Conservation (phyloP, 2,113 vertebrate genomes). For the Tyto alba region DNA sequence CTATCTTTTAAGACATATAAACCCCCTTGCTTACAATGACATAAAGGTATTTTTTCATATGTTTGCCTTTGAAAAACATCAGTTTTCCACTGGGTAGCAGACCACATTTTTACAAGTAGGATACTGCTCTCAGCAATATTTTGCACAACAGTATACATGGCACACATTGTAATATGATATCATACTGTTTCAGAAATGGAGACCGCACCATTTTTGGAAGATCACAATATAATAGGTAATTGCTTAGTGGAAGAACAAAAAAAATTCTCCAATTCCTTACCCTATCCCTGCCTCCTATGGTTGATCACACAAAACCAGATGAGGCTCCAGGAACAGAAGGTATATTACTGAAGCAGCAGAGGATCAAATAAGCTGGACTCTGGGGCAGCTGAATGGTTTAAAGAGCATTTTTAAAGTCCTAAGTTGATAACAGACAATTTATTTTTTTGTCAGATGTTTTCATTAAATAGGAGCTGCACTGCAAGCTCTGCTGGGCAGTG, state of each 20-base stretch:
- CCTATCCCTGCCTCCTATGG: background rate
- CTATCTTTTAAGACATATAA: background rate
- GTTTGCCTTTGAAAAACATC: background rate
- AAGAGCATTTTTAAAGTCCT: background rate
- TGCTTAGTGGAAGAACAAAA: background rate
- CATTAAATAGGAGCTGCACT: background rate
- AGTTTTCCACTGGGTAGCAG: background rate
- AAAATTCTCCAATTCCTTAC: background rate
- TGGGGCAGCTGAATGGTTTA: background rate
- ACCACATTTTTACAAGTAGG: background rate
- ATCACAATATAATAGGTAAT: background rate
- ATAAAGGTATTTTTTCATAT: background rate
- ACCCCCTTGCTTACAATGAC: background rate
- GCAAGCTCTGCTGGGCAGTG: background rate
- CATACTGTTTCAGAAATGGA: background rate
- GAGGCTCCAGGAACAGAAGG: background rate
- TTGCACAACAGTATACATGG: background rate
- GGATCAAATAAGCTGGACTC: background rate
- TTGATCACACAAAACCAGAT: background rate
- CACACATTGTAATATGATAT: background rate
- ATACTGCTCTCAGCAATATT: background rate
- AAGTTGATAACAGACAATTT: background rate
- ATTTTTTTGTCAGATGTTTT: background rate
- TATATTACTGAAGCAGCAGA: background rate
- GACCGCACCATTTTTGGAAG: background rate